These are phyloP conservation scores for Leptocoma aspasia DNA, from an alignment of 2,113 vertebrate genomes.

Conservation along the genomic window DNA sequence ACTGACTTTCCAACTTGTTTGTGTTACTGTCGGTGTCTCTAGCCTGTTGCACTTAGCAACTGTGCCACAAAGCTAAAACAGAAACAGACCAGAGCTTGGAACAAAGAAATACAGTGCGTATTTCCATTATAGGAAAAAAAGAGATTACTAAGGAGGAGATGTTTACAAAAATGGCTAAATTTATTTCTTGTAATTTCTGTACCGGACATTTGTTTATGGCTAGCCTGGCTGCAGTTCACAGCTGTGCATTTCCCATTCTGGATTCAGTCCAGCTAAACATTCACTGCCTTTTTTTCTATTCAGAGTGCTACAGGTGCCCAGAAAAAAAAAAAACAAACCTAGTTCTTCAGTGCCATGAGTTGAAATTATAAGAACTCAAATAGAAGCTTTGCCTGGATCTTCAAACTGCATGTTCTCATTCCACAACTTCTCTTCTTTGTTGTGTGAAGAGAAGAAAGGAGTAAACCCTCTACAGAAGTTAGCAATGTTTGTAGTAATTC, in stretches of 20 bases:
- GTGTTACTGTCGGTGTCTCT: constrained; percentile 12
- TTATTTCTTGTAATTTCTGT: constrained; percentile 43
- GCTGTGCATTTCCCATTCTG: constrained; percentile 20
- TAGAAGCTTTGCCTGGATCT: background rate
- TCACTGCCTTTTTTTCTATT: constrained; percentile 38
- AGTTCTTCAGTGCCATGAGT: constrained; percentile 60
- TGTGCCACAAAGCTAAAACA: constrained; percentile 61
- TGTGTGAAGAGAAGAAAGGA: background rate
- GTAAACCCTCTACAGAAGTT: background rate
- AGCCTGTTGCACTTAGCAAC: constrained; percentile 57
- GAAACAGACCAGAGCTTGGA: constrained; percentile 49
- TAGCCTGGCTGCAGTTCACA: constrained; percentile 30
- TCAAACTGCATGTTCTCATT: background rate
- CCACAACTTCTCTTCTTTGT: background rate
- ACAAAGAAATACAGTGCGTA: constrained; percentile 3
- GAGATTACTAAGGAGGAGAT: constrained; percentile 29
- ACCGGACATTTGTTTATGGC: constrained; percentile 34
- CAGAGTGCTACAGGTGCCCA: constrained; percentile 29
- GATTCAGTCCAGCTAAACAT: constrained; percentile 24
- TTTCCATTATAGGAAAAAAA: constrained; percentile 57
- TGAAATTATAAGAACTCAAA: background rate
- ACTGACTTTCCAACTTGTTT: constrained; percentile 42
- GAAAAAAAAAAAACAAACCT: background rate
- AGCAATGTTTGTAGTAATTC: background rate
- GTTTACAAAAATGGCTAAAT: constrained; percentile 53